These are phyloP conservation scores for Philopotamus ludificatus DNA, from an alignment of 1,140 invertebrate species.

Conservation along the genomic window DNA sequence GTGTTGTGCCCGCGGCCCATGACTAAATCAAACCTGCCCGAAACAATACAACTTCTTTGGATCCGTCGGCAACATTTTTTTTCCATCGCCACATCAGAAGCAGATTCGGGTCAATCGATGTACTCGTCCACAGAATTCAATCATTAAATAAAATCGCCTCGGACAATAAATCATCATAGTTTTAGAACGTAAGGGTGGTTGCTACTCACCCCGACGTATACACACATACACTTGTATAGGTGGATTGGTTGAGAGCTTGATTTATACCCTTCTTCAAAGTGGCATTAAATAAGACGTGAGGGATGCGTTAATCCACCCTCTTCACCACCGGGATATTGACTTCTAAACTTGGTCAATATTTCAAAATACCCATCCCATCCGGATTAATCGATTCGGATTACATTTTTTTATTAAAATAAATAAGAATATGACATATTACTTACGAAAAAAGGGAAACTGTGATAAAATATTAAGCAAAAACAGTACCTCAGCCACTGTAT, in stretches of 20 bases:
- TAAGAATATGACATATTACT: constrained; percentile 15
- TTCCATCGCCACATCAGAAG: not conserved
- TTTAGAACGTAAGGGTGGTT: constrained; percentile 1
- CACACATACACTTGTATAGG: too few species aligned
- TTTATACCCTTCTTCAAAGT: constrained; percentile 41
- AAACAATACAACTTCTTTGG: constrained; percentile 2
- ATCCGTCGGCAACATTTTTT: too few species aligned
- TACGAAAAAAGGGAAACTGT: not conserved
- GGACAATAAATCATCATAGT: constrained; percentile 33
- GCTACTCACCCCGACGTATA: too few species aligned
- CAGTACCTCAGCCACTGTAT: too few species aligned
- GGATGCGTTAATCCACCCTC: constrained; percentile 40
- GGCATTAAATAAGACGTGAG: constrained; percentile 42
- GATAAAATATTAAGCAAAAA: not conserved
- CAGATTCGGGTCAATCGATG: not conserved
- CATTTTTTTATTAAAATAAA: too few species aligned
- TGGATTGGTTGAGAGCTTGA: constrained; percentile 31
- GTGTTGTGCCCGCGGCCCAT: not conserved
- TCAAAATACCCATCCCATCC: constrained; percentile 28
- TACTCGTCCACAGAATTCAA: too few species aligned
- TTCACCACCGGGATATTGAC: constrained; percentile 23
- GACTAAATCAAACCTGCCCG: not conserved
- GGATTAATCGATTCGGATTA: constrained; percentile 7
- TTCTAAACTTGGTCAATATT: constrained; percentile 41
- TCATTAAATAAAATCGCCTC: constrained; percentile 34